Evolutionary conservation across 2,113 vertebrate genomes (phyloP).

Genomic region (Lota lota): DNA sequence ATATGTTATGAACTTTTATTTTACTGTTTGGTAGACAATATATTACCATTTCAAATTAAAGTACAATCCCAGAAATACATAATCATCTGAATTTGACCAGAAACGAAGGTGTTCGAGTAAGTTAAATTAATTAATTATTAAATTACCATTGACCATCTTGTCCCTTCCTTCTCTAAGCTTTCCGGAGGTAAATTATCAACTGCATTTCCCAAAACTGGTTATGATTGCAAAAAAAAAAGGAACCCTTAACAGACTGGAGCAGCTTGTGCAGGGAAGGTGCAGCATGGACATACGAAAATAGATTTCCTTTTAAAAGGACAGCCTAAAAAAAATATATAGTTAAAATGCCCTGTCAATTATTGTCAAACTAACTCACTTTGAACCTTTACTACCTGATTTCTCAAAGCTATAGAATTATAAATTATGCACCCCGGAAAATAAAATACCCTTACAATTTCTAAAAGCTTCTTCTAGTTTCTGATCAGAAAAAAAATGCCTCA

Average conservation of each 20-base stretch:
- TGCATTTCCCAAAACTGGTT: background rate
- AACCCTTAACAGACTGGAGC: background rate
- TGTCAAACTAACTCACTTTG: constrained; percentile 46
- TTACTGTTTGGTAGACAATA: too few relatives aligned
- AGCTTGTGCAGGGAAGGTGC: background rate
- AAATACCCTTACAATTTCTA: constrained; percentile 57
- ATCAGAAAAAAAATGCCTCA: constrained; percentile 8
- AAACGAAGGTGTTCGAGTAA: too few relatives aligned
- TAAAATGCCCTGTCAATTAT: constrained; percentile 32
- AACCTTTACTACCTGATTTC: constrained; percentile 53
- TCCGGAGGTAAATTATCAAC: too few relatives aligned
- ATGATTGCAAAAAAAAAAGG: background rate
- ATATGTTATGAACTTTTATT: too few relatives aligned
- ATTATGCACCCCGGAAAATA: constrained; percentile 51
- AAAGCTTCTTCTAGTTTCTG: constrained; percentile 30
- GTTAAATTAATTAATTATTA: too few relatives aligned
- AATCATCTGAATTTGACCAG: too few relatives aligned
- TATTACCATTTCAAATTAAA: too few relatives aligned
- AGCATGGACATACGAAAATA: too few relatives aligned
- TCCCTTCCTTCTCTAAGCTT: too few relatives aligned
- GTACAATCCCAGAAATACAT: too few relatives aligned
- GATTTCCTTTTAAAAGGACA: background rate
- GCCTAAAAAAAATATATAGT: background rate
- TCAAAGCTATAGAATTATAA: constrained; percentile 49
- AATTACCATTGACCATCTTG: too few relatives aligned